Conservation (phyloP, 2,888 invertebrate species). For the Andrena flavipes region DNA sequence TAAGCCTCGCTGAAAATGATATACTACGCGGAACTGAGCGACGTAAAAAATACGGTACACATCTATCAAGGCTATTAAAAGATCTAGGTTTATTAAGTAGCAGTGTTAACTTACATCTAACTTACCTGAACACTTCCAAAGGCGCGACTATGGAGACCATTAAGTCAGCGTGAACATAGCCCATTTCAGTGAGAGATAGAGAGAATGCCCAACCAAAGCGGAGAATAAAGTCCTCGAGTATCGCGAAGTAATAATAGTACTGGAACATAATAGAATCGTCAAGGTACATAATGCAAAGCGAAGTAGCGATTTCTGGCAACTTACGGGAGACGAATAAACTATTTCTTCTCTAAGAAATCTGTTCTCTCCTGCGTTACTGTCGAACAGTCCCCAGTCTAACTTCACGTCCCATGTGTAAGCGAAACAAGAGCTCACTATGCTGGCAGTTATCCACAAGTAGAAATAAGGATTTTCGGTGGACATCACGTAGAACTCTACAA, state of each 20-base stretch:
- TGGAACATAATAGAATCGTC: slow-evolving; percentile 83
- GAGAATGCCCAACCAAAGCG: slow-evolving; percentile 98
- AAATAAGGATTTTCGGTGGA: slow-evolving; percentile 92
- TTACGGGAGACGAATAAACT: slow-evolving; percentile 96
- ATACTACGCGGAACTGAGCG: slow-evolving; percentile 10
- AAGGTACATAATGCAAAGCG: not conserved
- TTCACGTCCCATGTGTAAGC: slow-evolving; percentile 99
- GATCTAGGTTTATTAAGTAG: slow-evolving; percentile 1
- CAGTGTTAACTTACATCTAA: slow-evolving; percentile 18
- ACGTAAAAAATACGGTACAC: slow-evolving; percentile 11
- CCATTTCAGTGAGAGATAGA: slow-evolving; percentile 93
- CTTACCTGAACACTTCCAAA: slow-evolving; percentile 94
- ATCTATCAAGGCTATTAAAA: not conserved
- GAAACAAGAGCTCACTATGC: slow-evolving; percentile 95
- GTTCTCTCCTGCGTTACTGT: slow-evolving; percentile 96
- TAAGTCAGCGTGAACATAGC: slow-evolving; percentile 91
- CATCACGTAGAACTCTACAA: slow-evolving; percentile 84
- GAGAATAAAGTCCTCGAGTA: slow-evolving; percentile 96
- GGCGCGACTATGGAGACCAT: slow-evolving; percentile 94
- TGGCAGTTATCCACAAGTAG: slow-evolving; percentile 95
- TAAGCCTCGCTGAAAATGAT: slow-evolving; percentile 39
- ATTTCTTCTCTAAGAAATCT: slow-evolving; percentile 96
- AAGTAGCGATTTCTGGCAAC: slow-evolving; percentile 69
- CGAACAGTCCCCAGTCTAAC: slow-evolving; percentile 99
- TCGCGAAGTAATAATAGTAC: slow-evolving; percentile 98